Conservation (phyloP, 2,113 vertebrate species). For the Sitta europaea region DNA sequence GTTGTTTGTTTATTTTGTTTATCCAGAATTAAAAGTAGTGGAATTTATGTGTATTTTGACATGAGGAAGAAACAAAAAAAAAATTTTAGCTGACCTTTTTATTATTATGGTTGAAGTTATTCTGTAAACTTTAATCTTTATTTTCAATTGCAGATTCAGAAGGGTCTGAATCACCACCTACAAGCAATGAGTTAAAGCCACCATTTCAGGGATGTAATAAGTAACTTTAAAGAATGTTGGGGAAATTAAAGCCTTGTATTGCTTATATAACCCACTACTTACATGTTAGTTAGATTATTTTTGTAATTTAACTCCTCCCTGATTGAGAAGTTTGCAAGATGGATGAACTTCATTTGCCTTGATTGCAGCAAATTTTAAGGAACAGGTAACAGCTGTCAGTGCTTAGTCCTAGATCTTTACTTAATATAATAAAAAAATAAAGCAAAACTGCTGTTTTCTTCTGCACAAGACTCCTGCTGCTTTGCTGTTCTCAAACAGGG, state of each 20-base stretch:
- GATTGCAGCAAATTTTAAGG: not conserved
- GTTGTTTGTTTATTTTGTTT: not conserved
- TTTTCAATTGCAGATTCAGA: slow-evolving; percentile 19
- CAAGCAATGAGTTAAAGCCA: not conserved
- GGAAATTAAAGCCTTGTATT: not conserved
- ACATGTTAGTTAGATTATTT: not conserved
- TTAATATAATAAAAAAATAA: not conserved
- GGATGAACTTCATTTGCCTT: not conserved
- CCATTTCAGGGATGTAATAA: not conserved
- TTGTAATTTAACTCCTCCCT: not conserved
- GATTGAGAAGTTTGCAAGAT: not conserved
- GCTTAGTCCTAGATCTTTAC: not conserved
- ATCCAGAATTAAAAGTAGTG: not conserved
- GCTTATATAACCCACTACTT: not conserved
- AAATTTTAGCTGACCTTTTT: not conserved
- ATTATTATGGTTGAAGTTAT: not conserved
- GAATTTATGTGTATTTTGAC: not conserved
- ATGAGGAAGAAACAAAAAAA: not conserved
- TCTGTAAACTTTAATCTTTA: not conserved
- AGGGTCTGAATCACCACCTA: not conserved
- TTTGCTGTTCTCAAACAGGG: not conserved
- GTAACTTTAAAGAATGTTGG: not conserved
- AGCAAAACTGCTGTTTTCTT: not conserved
- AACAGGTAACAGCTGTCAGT: not conserved
- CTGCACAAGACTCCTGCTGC: not conserved